Percentiles rank a stretch among this genome's conserved stretches.
Evolutionary conservation across 2,113 vertebrate species (phyloP).

Genomic region (Cricetomys ansorgei): DNA sequence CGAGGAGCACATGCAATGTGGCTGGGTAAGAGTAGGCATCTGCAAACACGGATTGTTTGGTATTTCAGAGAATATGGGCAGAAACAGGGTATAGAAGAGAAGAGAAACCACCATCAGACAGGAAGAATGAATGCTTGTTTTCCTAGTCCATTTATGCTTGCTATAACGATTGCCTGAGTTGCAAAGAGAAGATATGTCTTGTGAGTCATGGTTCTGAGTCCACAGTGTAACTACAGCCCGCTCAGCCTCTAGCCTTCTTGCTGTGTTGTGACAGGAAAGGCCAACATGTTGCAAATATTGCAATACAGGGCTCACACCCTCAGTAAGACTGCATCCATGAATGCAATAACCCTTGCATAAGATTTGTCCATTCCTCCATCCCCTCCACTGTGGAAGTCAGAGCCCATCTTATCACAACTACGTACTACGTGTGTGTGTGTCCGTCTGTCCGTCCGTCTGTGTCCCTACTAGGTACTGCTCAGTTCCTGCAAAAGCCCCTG

Average conservation of each 20-base stretch:
- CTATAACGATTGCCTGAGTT: not conserved
- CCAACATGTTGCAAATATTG: not conserved
- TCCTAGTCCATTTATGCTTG: not conserved
- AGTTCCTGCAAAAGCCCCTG: not conserved
- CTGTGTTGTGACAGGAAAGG: not conserved
- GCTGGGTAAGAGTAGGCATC: not conserved
- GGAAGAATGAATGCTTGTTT: not conserved
- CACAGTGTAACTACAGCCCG: not conserved
- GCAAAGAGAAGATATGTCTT: not conserved
- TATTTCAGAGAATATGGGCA: not conserved
- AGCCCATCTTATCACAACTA: not conserved
- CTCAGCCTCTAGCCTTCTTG: not conserved
- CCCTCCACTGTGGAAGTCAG: not conserved
- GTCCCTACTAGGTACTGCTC: not conserved
- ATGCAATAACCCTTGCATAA: not conserved
- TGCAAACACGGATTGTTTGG: not conserved
- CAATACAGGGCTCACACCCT: not conserved
- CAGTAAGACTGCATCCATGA: not conserved
- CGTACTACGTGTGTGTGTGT: no score
- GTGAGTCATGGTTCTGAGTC: not conserved
- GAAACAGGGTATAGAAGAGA: not conserved
- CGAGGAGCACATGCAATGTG: not conserved
- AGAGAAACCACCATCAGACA: not conserved
- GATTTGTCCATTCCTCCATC: not conserved
- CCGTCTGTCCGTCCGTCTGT: fast-evolving